Base-by-base conservation (phyloP, 2,113 vertebrate genomes). In the Tachysurus vachellii region DNA sequence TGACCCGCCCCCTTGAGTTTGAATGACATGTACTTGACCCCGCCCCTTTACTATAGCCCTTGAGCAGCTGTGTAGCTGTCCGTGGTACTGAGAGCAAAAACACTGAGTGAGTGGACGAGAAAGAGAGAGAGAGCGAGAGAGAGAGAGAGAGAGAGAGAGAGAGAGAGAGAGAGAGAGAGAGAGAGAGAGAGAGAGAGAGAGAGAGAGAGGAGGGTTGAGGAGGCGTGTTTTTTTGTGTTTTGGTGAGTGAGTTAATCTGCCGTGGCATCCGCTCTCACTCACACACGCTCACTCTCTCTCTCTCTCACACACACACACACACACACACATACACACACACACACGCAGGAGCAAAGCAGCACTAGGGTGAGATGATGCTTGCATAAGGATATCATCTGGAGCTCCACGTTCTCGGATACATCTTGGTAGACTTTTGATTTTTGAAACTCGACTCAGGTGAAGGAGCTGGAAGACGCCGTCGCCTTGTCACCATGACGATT, bases 151-250 rank as follows among this genome's bases (percentile, higher is more conserved):
- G 89, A 91, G 86, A 89, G 66, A 13, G 71, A 47, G 17, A 12
- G 44, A 26, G 71, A 47, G 71, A 1, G 17, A 47, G 71, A 47
- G 71, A 47, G 73, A 23, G 84, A 54, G 84, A 86, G 86, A 31
- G 83, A 82, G 79, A 88, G 87, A 53, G 68, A 81, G 90, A 54
- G 75, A 79, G 75, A 47, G 82, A 83, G 81, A 42, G 88, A 88
- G 61, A 62, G 76, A 88, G 89, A 91, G 86, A 89, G 66, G 86
- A 89, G 66, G 79, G 79, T 53, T 70, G 62, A 84, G 85, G 85
- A 92, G 95, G 94, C 93, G 95, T 95, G 94, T 94, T 93, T 80
- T 90, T 93, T 92, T 89, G 93, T 93, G 93, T 94, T 93, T 91
- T 94, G 92, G 90, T 94, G 94, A 91, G 91, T 87, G 88, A 92